Conservation (phyloP, 2,888 invertebrate species). For the Eilema caniola region DNA sequence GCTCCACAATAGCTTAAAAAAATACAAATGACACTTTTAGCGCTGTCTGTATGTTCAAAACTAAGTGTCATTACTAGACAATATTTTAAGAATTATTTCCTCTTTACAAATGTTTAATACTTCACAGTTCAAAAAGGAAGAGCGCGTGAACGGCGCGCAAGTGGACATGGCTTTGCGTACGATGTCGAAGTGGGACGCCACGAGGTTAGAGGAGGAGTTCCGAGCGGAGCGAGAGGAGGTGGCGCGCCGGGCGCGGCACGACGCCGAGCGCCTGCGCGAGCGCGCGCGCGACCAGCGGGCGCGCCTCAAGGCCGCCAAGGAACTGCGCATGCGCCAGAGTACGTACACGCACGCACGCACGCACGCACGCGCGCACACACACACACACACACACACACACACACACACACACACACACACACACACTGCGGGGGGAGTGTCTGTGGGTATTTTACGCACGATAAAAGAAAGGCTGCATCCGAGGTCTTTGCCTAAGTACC, state of each 20-base stretch:
- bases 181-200: conserved; percentile 89
- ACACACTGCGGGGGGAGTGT: too few relatives aligned
- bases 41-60: too few relatives aligned
- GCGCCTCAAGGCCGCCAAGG: conserved; percentile 62
- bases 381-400: too few relatives aligned
- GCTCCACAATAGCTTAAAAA: too few relatives aligned
- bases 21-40: too few relatives aligned
- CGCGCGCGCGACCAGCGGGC: conserved; percentile 84
- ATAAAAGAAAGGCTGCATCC: too few relatives aligned
- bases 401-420: too few relatives aligned
- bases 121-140: conserved; percentile 94
- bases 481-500: too few relatives aligned
- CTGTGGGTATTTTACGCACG: too few relatives aligned
- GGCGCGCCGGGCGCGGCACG: conserved; percentile 50
- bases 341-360: conserved; percentile 31
- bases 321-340: conserved; percentile 60
- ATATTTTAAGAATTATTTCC: too few relatives aligned
- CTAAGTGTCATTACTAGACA: too few relatives aligned
- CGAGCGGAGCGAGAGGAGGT: conserved; percentile 63
- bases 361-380: too few relatives aligned
- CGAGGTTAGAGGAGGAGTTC: conserved; percentile 68
- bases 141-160: conserved; percentile 90
- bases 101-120: conserved; percentile 54
- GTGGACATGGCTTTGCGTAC: conserved; percentile 92
- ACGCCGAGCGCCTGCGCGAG: conserved; percentile 51